A percentile compares a stretch with the other conserved stretches of the same genome.
These are phyloP conservation scores for Menura novaehollandiae DNA, from an alignment of 2,113 vertebrate species.

Conservation along the genomic window DNA sequence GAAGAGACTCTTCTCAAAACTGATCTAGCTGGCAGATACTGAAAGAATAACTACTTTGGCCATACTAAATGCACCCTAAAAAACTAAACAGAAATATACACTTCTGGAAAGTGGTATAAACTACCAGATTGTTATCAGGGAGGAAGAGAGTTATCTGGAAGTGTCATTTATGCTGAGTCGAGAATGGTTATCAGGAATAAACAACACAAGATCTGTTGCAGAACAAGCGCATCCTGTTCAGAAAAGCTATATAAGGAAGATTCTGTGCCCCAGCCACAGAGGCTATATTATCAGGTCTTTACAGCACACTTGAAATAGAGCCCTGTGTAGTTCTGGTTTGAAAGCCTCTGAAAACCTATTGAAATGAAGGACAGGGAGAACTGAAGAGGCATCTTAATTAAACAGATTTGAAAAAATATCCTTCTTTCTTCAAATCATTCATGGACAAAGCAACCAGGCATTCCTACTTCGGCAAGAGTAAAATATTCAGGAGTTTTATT, in stretches of 20 bases:
- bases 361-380: slow-evolving; percentile 25
- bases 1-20: slow-evolving; percentile 56
- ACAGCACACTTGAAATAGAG: slow-evolving; percentile 47
- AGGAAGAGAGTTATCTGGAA: slow-evolving; percentile 65
- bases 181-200: slow-evolving; percentile 47
- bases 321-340: slow-evolving; percentile 31
- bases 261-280: slow-evolving; percentile 42
- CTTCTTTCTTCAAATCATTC: neutral
- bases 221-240: slow-evolving; percentile 54
- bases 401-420: slow-evolving; percentile 52
- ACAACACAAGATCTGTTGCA: slow-evolving; percentile 50
- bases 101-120: slow-evolving; percentile 53
- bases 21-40: slow-evolving; percentile 47
- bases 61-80: slow-evolving; percentile 39
- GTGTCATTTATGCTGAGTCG: slow-evolving; percentile 51
- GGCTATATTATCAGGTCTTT: slow-evolving; percentile 54
- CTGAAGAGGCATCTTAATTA: slow-evolving; percentile 62
- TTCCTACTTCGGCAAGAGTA: neutral
- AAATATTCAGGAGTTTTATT: neutral
- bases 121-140: slow-evolving; percentile 56
- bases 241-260: slow-evolving; percentile 53
- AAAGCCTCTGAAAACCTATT: slow-evolving; percentile 45
- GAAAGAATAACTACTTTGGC: slow-evolving; percentile 50
- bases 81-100: slow-evolving; percentile 48
- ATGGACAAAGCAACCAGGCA: neutral